These are phyloP conservation scores for Rattus norvegicus DNA, from an alignment of 2,113 vertebrate genomes.

Conservation along the genomic window GRCr8 NC_086027.1:94680001-94680500, in stretches of 20 bases:
- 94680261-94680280: not conserved
- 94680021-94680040: not conserved
- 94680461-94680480: not conserved
- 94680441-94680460: slow-evolving; percentile 35
- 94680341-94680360: slow-evolving; percentile 20
- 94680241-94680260: not conserved
- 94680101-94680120: not conserved
- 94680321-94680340: not conserved
- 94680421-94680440: not conserved
- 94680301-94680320: not conserved
- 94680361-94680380: not conserved
- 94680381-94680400: slow-evolving; percentile 33
- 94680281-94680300: slow-evolving; percentile 25
- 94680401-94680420: slow-evolving; percentile 29
- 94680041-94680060: not conserved
- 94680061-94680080: slow-evolving; percentile 23
- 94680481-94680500: not conserved
- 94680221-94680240: slow-evolving; percentile 18
- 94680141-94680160: not conserved
- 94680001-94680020: not conserved
- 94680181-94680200: not conserved
- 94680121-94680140: not conserved
- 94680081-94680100: not conserved
- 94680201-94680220: slow-evolving; percentile 45
- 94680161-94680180: not conserved